phyloP scores from a whole-genome alignment of 2,888 invertebrate genomes.

The Caenorhabditis sp. region DNA sequence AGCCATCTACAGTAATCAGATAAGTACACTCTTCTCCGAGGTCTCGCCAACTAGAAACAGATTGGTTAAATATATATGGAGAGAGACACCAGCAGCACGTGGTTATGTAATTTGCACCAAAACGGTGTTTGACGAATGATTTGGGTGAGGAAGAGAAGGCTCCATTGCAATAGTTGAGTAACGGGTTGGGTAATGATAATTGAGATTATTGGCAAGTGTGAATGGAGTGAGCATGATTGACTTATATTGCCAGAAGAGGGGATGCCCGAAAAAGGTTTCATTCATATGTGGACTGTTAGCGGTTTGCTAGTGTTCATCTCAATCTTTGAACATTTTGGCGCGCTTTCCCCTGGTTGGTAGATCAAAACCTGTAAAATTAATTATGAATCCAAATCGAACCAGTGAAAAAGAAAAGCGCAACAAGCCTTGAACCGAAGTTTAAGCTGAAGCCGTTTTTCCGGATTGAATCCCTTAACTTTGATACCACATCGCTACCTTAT shows the following conservation, averaged over 20 bases:
- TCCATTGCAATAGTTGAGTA: constrained; percentile 33
- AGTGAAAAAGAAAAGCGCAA: no score
- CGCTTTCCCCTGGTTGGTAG: no score
- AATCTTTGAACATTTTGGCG: no score
- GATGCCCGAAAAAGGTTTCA: background rate
- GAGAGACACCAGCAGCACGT: constrained; percentile 2
- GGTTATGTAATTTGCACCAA: constrained; percentile 22
- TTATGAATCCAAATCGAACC: no score
- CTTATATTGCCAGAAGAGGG: background rate
- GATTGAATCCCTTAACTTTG: no score
- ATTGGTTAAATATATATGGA: constrained; percentile 43
- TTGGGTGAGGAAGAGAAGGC: background rate
- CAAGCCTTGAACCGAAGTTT: no score
- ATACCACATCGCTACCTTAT: no score
- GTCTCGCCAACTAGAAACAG: constrained; percentile 22
- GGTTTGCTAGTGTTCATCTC: no score
- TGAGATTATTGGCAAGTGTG: constrained; percentile 34
- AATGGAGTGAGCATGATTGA: background rate
- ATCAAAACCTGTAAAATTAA: no score
- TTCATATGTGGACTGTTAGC: no score
- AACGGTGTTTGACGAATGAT: constrained; percentile 47
- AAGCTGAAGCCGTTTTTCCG: no score
- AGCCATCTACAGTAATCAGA: constrained; percentile 17
- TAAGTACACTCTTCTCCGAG: constrained; percentile 28
- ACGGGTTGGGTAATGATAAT: constrained; percentile 34